Conservation (phyloP, 2,888 invertebrate species). For the Andrena trimmerana region DNA sequence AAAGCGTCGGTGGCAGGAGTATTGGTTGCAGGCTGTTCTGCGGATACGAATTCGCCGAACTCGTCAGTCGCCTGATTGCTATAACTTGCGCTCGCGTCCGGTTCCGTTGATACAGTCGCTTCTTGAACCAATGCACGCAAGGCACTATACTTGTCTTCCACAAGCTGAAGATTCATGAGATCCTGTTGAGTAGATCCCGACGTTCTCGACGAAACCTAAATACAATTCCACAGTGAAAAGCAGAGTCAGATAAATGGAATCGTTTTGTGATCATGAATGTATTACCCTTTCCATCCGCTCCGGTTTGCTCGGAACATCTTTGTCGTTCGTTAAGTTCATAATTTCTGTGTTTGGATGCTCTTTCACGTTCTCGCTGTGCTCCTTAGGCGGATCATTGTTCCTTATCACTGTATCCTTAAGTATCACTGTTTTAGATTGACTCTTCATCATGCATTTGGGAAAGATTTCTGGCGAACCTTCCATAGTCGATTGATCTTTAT, state of each 20-base stretch:
- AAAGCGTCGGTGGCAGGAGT: slow-evolving; percentile 51
- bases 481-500: slow-evolving; percentile 54
- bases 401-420: slow-evolving; percentile 83
- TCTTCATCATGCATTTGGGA: slow-evolving; percentile 82
- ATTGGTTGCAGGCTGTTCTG: slow-evolving; percentile 74
- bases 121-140: slow-evolving; percentile 83
- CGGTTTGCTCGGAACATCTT: slow-evolving; percentile 42
- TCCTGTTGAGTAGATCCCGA: slow-evolving; percentile 73
- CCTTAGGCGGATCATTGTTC: slow-evolving; percentile 76
- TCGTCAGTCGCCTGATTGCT: slow-evolving; percentile 80
- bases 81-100: slow-evolving; percentile 57
- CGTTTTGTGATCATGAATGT: neutral
- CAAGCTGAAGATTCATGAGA: slow-evolving; percentile 81
- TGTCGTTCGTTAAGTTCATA: slow-evolving; percentile 40
- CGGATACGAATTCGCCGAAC: slow-evolving; percentile 86
- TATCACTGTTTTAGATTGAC: slow-evolving; percentile 82
- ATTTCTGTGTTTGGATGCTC: slow-evolving; percentile 46
- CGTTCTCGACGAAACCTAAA: slow-evolving; percentile 60
- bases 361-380: slow-evolving; percentile 50
- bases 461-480: slow-evolving; percentile 73
- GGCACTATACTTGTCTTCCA: slow-evolving; percentile 85
- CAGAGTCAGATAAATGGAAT: neutral
- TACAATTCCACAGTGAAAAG: slow-evolving; percentile 23
- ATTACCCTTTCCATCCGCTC: slow-evolving; percentile 63
- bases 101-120: slow-evolving; percentile 47